Evolutionary conservation across 2,888 invertebrate genomes (phyloP).

Genomic region (Phalangium opilio): DNA sequence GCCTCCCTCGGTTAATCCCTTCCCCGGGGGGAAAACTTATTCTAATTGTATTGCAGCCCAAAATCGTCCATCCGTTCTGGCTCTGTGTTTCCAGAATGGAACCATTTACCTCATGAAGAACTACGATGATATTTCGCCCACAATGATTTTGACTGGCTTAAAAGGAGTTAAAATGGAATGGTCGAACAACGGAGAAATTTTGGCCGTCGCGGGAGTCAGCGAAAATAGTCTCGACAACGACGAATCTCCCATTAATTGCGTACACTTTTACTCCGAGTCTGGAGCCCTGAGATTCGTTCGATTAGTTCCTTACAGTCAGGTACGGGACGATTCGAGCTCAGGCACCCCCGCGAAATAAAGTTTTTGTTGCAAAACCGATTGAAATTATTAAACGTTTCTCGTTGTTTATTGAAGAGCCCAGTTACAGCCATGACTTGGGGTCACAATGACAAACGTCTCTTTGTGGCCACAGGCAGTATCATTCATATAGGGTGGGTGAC

Average conservation of each 20-base stretch:
- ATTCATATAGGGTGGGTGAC: constrained; percentile 83
- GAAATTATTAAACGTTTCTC: neutral
- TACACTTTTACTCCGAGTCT: constrained; percentile 79
- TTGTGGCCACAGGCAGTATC: constrained; percentile 79
- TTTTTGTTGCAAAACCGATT: too few species aligned
- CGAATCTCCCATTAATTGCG: constrained; percentile 14
- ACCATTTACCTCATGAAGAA: constrained; percentile 72
- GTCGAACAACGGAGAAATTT: constrained; percentile 82
- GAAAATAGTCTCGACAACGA: constrained; percentile 17
- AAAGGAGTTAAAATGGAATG: constrained; percentile 59
- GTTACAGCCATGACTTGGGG: constrained; percentile 96
- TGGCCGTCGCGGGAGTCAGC: constrained; percentile 67
- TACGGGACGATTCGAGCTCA: neutral
- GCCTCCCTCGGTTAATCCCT: too few species aligned
- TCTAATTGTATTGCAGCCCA: too few species aligned
- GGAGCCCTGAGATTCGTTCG: constrained; percentile 67
- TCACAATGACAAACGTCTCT: constrained; percentile 87
- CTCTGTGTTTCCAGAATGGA: constrained; percentile 78
- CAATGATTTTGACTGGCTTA: constrained; percentile 58
- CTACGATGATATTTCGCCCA: constrained; percentile 84
- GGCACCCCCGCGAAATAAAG: too few species aligned
- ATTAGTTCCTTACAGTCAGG: constrained; percentile 55
- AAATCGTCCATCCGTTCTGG: constrained; percentile 50
- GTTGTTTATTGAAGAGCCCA: constrained; percentile 43
- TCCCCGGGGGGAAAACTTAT: too few species aligned